Evolutionary conservation across 2,888 invertebrate species (phyloP).

Genomic region (Deilephila porcellus): DNA sequence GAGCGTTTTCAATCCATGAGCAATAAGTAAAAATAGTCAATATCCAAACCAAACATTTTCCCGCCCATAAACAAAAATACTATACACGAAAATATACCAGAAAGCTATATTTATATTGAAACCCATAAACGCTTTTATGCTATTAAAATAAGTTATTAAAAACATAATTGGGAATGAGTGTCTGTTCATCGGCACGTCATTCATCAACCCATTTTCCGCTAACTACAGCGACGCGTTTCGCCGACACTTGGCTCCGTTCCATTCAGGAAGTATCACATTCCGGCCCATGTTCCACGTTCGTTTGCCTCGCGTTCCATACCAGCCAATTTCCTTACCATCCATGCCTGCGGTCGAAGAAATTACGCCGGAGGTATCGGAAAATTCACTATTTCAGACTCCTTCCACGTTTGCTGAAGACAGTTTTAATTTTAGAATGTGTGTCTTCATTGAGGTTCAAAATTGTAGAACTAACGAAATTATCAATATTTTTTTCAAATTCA

Average conservation of each 20-base stretch:
- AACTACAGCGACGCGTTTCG: slow-evolving; percentile 26
- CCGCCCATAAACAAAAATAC: not conserved
- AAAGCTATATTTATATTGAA: not conserved
- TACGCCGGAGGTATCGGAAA: slow-evolving; percentile 29
- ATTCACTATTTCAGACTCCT: not conserved
- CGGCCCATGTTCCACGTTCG: slow-evolving; percentile 37
- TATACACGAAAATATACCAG: not conserved
- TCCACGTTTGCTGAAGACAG: not conserved
- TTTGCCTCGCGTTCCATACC: slow-evolving; percentile 28
- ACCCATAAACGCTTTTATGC: not conserved
- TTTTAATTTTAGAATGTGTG: not conserved
- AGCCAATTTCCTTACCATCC: slow-evolving; percentile 38
- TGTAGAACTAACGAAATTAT: too few relatives aligned
- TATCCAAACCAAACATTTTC: too few relatives aligned
- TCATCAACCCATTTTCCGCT: slow-evolving; percentile 31
- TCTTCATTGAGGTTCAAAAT: too few relatives aligned
- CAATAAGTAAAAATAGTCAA: too few relatives aligned
- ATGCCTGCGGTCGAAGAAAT: slow-evolving; percentile 34
- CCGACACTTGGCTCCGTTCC: slow-evolving; percentile 33
- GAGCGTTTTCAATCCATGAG: too few relatives aligned
- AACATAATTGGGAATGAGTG: slow-evolving; percentile 4
- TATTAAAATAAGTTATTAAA: not conserved
- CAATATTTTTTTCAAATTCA: too few relatives aligned
- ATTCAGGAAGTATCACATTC: slow-evolving; percentile 40
- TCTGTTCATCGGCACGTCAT: slow-evolving; percentile 26